Evolutionary conservation across 2,797 vertebrate species (phyloP).

Genomic region (Amazonetta brasiliensis): DNA sequence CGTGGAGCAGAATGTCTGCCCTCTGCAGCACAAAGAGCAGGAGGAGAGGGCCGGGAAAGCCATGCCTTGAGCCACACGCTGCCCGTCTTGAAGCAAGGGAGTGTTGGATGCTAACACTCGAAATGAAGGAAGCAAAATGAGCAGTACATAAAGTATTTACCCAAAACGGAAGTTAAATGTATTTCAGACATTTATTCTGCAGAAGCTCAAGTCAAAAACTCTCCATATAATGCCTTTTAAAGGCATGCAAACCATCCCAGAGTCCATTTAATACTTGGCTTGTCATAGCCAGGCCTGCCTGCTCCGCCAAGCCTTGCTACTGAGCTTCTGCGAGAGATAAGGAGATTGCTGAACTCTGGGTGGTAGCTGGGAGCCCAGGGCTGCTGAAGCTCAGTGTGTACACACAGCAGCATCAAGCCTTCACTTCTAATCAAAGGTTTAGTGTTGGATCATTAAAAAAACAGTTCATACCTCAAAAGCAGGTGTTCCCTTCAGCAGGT

Average conservation of each 20-base stretch:
- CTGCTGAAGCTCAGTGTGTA: rapidly evolving
- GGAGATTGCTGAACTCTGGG: rapidly evolving
- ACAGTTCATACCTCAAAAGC: slow-evolving; percentile 54
- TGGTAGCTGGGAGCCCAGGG: neutral
- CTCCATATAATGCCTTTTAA: rapidly evolving
- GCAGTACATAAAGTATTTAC: neutral
- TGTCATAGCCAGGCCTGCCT: rapidly evolving
- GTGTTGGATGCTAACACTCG: neutral
- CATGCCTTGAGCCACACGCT: neutral
- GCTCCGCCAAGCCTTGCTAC: neutral
- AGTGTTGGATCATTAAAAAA: rapidly evolving
- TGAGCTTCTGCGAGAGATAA: rapidly evolving
- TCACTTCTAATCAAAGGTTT: neutral
- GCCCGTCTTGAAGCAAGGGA: neutral
- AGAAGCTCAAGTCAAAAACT: neutral
- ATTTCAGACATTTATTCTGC: neutral
- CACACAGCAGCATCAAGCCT: neutral
- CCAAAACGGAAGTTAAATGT: neutral
- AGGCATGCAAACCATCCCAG: neutral
- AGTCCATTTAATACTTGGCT: neutral
- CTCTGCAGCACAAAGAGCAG: neutral
- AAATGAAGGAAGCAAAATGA: neutral
- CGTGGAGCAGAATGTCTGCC: neutral
- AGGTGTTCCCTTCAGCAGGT: neutral
- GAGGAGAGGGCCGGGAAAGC: neutral